Evolutionary conservation across 2,113 vertebrate species (phyloP).

Genomic region (Eulacestoma nigropectus): DNA sequence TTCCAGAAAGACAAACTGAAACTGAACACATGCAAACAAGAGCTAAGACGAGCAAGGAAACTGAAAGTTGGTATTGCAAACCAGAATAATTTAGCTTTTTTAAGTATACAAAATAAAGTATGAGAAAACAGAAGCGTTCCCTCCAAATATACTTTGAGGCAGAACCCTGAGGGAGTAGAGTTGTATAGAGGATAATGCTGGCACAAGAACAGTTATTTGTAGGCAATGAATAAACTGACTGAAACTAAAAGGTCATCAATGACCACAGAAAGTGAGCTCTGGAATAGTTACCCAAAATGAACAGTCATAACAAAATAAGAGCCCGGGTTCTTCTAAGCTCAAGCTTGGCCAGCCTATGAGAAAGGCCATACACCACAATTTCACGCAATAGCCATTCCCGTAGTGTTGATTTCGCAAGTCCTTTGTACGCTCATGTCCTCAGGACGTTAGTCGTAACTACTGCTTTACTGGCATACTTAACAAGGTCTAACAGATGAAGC

Average conservation of each 20-base stretch:
- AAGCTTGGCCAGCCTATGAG: neutral
- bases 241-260: neutral
- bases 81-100: neutral
- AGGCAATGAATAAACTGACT: neutral
- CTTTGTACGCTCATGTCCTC: neutral
- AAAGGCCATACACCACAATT: neutral
- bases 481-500: neutral
- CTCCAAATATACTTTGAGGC: neutral
- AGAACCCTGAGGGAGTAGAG: neutral
- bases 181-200: neutral
- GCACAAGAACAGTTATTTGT: neutral
- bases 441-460: neutral
- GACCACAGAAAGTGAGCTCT: neutral
- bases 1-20: neutral
- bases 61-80: neutral
- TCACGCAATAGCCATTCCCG: neutral
- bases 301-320: neutral
- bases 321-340: neutral
- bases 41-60: neutral
- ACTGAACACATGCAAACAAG: neutral
- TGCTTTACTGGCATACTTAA: neutral
- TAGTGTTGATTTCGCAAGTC: neutral
- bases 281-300: neutral
- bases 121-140: rapidly evolving
- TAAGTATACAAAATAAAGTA: neutral